Conservation (phyloP, 2,113 vertebrate species). For the Anolis sagrei region DNA sequence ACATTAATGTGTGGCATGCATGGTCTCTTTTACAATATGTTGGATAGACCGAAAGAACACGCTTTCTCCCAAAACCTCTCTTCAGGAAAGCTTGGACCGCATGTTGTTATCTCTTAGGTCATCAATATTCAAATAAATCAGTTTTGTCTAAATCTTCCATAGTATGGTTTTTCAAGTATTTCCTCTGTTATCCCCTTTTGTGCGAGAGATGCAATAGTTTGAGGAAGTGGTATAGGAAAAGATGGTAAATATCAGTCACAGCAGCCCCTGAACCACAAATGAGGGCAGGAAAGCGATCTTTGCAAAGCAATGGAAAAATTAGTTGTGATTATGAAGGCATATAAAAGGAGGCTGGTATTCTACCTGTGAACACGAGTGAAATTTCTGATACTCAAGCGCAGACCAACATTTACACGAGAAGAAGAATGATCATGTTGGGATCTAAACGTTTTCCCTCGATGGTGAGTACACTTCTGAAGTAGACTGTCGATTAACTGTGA, state of each 20-base stretch:
- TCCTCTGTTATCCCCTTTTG: conserved; percentile 16
- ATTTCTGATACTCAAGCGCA: not conserved
- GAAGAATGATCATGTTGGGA: conserved; percentile 21
- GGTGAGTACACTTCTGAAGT: conserved; percentile 40
- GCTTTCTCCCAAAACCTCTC: not conserved
- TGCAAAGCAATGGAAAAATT: conserved; percentile 50
- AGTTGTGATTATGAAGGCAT: conserved; percentile 23
- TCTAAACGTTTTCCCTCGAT: not conserved
- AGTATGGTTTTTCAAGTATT: not conserved
- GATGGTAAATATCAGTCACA: conserved; percentile 39
- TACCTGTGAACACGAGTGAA: not conserved
- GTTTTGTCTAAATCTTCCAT: conserved; percentile 36
- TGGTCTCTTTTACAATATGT: not conserved
- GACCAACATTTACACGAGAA: not conserved
- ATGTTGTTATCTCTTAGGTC: not conserved
- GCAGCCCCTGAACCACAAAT: not conserved
- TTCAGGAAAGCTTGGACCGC: not conserved
- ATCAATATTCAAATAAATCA: conserved; percentile 27
- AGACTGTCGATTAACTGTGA: not conserved
- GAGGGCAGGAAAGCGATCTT: conserved; percentile 34
- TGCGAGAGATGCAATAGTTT: not conserved
- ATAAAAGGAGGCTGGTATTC: conserved; percentile 50
- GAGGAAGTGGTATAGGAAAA: conserved; percentile 62
- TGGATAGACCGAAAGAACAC: not conserved
- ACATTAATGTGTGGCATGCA: not conserved